phyloP scores from a whole-genome alignment of 2,797 vertebrate genomes.

The Rhinogobio ventralis region DNA sequence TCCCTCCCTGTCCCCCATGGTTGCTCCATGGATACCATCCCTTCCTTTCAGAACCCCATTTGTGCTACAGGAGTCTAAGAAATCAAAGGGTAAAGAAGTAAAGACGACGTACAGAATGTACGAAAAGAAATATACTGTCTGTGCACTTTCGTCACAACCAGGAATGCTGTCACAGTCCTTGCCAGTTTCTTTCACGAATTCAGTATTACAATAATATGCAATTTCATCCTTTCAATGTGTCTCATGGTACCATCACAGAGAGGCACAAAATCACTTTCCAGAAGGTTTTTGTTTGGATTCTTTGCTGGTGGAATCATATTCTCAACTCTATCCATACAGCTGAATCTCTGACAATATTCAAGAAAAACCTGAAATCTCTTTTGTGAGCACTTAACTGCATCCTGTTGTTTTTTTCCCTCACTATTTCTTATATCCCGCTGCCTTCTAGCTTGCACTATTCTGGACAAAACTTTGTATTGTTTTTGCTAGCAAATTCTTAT shows the following conservation, averaged over 20 bases:
- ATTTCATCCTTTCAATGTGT: background rate
- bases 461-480: no score
- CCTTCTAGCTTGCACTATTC: no score
- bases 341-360: background rate
- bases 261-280: background rate
- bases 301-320: background rate
- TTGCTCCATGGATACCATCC: constrained; percentile 19
- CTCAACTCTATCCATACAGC: background rate
- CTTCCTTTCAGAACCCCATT: constrained; percentile 26
- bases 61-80: constrained; percentile 31
- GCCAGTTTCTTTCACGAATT: background rate
- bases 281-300: background rate
- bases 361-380: background rate
- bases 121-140: background rate
- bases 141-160: background rate
- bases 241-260: background rate
- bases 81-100: background rate
- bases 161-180: background rate
- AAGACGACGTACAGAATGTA: background rate
- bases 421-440: no score
- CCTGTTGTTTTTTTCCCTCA: no score
- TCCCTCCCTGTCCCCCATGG: constrained; percentile 8
- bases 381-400: background rate
- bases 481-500: no score
- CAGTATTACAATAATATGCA: background rate